phyloP scores from a whole-genome alignment of 2,888 invertebrate genomes.

The Acanthosepion pharaonis region DNA sequence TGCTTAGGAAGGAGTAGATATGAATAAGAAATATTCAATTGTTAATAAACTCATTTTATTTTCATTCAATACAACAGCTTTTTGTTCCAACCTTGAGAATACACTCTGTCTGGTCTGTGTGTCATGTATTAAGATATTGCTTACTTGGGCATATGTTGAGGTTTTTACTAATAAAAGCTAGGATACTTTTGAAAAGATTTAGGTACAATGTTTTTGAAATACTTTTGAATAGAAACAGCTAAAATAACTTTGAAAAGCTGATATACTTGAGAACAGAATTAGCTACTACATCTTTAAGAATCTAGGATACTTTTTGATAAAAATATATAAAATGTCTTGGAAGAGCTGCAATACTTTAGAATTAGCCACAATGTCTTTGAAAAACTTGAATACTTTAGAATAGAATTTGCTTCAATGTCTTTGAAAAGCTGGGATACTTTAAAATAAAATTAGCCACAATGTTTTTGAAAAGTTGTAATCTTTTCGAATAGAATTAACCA shows the following conservation, averaged over 20 bases:
- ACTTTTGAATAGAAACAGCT: not conserved
- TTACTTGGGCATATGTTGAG: not conserved
- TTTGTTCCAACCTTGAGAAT: not conserved
- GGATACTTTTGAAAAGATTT: not conserved
- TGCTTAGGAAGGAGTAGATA: not conserved
- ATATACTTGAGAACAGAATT: not conserved
- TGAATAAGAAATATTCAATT: constrained; percentile 6
- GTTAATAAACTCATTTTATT: not conserved
- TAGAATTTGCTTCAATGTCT: not conserved
- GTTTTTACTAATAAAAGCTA: not conserved
- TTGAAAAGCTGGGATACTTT: no score
- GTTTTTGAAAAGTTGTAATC: no score
- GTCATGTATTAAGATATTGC: not conserved
- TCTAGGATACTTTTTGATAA: not conserved
- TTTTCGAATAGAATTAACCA: no score
- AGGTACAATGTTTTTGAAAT: not conserved
- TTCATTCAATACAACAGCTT: not conserved
- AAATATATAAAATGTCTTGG: not conserved
- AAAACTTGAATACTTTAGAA: not conserved
- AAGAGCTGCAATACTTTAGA: not conserved
- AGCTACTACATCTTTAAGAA: not conserved
- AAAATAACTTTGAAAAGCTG: no score
- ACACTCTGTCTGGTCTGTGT: constrained; percentile 7
- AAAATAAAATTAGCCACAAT: no score
- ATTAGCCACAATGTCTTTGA: not conserved